A percentile compares a stretch with the other conserved stretches of the same genome.
Evolutionary conservation across 1,140 invertebrate genomes (phyloP).

Genomic region (Camponotus pennsylvanicus): DNA sequence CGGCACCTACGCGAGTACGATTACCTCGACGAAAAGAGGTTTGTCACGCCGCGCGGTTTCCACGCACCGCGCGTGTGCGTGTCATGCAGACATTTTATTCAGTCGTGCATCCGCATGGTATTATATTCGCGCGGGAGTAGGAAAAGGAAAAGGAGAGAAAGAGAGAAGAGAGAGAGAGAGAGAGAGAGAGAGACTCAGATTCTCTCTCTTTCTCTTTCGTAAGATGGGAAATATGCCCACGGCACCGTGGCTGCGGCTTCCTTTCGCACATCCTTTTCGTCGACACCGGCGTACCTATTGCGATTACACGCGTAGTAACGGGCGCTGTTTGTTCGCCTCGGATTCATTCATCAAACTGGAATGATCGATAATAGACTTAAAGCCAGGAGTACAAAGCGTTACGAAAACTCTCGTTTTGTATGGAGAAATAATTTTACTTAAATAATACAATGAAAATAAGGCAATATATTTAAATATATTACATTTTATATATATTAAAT

Average conservation of each 20-base stretch:
- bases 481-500: too few species aligned
- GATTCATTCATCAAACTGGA: constrained; percentile 51
- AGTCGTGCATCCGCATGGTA: background rate
- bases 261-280: constrained; percentile 76
- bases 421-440: background rate
- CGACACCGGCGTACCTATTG: constrained; percentile 72
- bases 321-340: constrained; percentile 52
- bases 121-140: constrained; percentile 55
- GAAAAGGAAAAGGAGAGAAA: constrained; percentile 62
- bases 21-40: constrained; percentile 62
- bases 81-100: constrained; percentile 8
- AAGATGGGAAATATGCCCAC: constrained; percentile 81
- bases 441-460: background rate
- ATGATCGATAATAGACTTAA: background rate
- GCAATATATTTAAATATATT: too few species aligned
- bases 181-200: constrained; percentile 41
- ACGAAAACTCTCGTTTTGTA: background rate
- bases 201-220: constrained; percentile 58
- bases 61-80: constrained; percentile 58
- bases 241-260: constrained; percentile 78
- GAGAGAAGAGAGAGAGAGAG: background rate
- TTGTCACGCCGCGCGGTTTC: constrained; percentile 74
- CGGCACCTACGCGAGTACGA: constrained; percentile 1
- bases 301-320: constrained; percentile 69
- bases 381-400: background rate